Conservation (phyloP, 2,113 vertebrate genomes). For the Thermophis baileyi region DNA sequence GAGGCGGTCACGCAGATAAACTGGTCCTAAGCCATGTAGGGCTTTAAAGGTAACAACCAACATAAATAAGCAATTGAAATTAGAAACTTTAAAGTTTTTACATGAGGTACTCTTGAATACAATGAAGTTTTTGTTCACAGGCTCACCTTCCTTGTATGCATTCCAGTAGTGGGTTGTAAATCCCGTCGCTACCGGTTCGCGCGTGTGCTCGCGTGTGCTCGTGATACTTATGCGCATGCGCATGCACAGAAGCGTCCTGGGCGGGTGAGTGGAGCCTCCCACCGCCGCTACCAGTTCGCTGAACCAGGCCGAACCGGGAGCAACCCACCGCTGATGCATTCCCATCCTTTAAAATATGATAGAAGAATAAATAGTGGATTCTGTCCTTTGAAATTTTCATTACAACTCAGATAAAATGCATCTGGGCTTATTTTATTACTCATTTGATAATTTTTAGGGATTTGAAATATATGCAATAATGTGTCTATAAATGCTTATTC, state of each 20-base stretch:
- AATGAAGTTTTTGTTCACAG: not conserved
- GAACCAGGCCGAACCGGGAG: no score
- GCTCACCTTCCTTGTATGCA: no score
- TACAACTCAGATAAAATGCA: not conserved
- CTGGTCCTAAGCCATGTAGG: no score
- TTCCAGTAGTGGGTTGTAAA: no score
- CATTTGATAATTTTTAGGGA: not conserved
- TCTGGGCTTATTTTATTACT: not conserved
- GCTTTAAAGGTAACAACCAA: no score
- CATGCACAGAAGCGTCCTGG: no score
- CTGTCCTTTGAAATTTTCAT: not conserved
- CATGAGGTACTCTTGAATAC: not conserved
- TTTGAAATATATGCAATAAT: not conserved
- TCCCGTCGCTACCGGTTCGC: no score
- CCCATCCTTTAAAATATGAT: not conserved
- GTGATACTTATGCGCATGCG: no score
- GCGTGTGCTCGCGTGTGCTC: no score
- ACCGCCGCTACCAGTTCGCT: no score
- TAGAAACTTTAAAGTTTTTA: not conserved
- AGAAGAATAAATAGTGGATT: not conserved
- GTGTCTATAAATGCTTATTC: not conserved
- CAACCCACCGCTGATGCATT: not conserved
- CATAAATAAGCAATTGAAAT: not conserved
- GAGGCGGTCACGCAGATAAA: no score
- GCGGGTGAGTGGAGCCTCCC: no score